phyloP scores from a whole-genome alignment of 2,113 vertebrate genomes.

The Aythya baeri region DNA sequence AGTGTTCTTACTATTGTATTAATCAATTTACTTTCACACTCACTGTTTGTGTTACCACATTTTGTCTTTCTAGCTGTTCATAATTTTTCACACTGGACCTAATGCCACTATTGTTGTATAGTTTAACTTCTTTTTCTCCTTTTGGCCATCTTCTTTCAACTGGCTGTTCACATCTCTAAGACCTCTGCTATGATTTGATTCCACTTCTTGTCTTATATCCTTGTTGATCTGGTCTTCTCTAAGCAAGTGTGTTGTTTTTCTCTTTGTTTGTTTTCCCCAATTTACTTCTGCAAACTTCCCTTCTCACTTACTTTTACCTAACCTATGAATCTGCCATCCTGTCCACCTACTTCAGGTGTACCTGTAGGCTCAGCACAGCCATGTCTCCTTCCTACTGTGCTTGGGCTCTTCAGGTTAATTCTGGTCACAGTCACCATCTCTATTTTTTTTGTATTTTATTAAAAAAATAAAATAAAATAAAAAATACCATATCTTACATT shows the following conservation, averaged over 20 bases:
- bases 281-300: not conserved
- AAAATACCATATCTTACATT: not conserved
- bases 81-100: not conserved
- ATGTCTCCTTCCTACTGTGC: not conserved
- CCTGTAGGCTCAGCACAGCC: not conserved
- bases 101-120: not conserved
- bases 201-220: not conserved
- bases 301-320: not conserved
- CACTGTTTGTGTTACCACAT: not conserved
- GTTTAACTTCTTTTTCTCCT: not conserved
- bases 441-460: not conserved
- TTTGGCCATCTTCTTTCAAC: not conserved
- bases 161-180: not conserved
- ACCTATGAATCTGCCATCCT: conserved; percentile 2
- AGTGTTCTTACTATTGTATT: not conserved
- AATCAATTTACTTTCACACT: not conserved
- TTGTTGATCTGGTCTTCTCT: not conserved
- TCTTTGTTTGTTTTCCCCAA: not conserved
- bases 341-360: not conserved
- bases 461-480: not conserved
- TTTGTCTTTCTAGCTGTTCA: not conserved
- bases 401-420: not conserved
- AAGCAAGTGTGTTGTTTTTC: not conserved
- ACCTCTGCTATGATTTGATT: not conserved
- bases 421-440: not conserved